phyloP scores from a whole-genome alignment of 2,888 invertebrate genomes.

The Diogma glabrata region DNA sequence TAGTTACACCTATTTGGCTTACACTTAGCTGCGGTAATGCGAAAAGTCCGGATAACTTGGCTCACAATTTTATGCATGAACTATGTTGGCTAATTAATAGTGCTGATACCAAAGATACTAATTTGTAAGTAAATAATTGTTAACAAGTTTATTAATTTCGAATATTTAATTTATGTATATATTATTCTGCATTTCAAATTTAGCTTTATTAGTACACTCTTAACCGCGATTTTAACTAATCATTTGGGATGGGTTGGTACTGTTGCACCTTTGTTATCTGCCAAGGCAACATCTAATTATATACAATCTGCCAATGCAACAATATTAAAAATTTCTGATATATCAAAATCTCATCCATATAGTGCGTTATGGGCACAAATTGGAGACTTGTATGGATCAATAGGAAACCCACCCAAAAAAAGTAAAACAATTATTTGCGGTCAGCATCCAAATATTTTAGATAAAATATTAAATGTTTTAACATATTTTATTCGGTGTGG shows the following conservation, averaged over 20 bases:
- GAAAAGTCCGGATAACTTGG: slow-evolving; percentile 33
- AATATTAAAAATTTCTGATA: slow-evolving; percentile 43
- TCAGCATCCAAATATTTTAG: slow-evolving; percentile 48
- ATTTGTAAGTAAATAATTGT: slow-evolving; percentile 71
- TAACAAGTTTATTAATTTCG: too few species aligned
- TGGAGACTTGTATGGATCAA: slow-evolving; percentile 73
- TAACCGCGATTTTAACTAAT: slow-evolving; percentile 79
- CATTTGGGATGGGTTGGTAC: slow-evolving; percentile 88
- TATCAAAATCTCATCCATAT: slow-evolving; percentile 57
- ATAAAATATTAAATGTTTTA: slow-evolving; percentile 61
- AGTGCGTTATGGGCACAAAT: slow-evolving; percentile 87
- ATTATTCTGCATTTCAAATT: too few species aligned
- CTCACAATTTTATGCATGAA: slow-evolving; percentile 40
- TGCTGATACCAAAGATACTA: slow-evolving; percentile 74
- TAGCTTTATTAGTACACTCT: slow-evolving; percentile 81
- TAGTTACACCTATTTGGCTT: slow-evolving; percentile 55
- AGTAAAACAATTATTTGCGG: slow-evolving; percentile 73
- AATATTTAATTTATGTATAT: too few species aligned
- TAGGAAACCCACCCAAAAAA: slow-evolving; percentile 64
- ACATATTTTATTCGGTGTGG: slow-evolving; percentile 82
- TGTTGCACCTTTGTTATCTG: slow-evolving; percentile 36
- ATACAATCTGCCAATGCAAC: slow-evolving; percentile 22
- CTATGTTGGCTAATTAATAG: slow-evolving; percentile 55
- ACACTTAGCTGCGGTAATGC: slow-evolving; percentile 38
- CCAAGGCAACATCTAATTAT: slow-evolving; percentile 29